Evolutionary conservation across 64 coral and sea anemone genomes (phyloP), one percentile per base, ranked within the genome.

Genomic region (Porites australiensis): DNA sequence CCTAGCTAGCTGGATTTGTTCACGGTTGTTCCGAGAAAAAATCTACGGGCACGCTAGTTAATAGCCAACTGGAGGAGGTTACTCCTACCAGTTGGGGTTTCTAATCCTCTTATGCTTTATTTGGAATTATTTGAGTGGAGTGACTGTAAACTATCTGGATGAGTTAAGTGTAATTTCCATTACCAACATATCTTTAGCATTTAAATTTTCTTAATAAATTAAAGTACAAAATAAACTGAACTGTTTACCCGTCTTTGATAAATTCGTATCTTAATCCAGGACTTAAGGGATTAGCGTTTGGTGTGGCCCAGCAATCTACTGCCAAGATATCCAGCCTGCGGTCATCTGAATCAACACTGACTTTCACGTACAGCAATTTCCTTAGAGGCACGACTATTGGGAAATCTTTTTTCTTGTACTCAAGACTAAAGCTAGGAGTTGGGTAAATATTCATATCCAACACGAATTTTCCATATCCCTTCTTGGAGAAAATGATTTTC

Each of bases 401-500:
- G 14, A 76, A 76, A 0, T 15, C 46, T 19, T 8, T 0, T 0
- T 76, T 76, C 73, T 46, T 76, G 47, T 50, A 19, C 16, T 49
- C 2, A 47, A 16, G 49, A 50, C n/a, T 45, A 47, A 50, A 76
- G 2, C 46, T 19, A 15, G 12, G 4, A 19, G 4, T 16, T 76
- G 46, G 46, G 13, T 50, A 76, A 51, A 76, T 76, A 3, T 76
- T 16, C 47, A 76, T 50, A 5, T 50, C 47, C 7, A 76, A 18
- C 2, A 76, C 73, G 46, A 76, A 76, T 51, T 19, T 50, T 76
- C 73, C 73, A 11, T 11, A 50, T 84, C 81, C 81, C 22, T 50
- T 84, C 4, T 21, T 51, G 59, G 81, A 84, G 19, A 84, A 84
- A 50, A 84, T 21, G 47, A 84, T 84, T 52, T 94, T 89, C 47